These are phyloP conservation scores for Colostygia pectinataria DNA, from an alignment of 2,888 invertebrate genomes.

Conservation along the genomic window DNA sequence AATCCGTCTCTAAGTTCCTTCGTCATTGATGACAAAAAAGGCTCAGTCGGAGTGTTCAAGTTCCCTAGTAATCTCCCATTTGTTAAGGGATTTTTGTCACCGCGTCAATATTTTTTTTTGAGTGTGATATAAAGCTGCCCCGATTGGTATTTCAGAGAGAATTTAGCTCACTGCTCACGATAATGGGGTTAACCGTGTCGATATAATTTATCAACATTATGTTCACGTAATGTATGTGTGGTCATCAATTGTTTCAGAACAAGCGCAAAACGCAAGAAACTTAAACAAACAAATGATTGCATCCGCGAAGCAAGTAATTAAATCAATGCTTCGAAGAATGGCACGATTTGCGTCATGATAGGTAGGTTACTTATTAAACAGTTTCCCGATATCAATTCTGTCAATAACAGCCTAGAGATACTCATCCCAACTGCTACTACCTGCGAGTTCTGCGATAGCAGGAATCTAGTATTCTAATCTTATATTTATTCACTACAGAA, in stretches of 20 bases:
- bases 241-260: constrained; percentile 19
- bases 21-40: no score
- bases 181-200: constrained; percentile 19
- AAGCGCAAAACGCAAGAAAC: constrained; percentile 20
- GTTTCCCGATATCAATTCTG: constrained; percentile 8
- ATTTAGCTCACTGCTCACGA: not conserved
- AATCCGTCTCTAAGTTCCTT: no score
- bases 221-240: constrained; percentile 5
- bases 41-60: no score
- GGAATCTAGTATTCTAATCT: no score
- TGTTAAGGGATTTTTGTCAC: no score
- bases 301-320: constrained; percentile 28
- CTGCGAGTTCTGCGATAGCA: not conserved
- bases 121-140: constrained; percentile 5
- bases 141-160: constrained; percentile 2
- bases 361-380: constrained; percentile 4
- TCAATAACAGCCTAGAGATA: constrained; percentile 17
- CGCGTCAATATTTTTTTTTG: no score
- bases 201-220: constrained; percentile 10
- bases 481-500: constrained; percentile 4
- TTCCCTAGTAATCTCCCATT: no score
- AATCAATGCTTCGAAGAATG: constrained; percentile 23
- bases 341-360: constrained; percentile 15
- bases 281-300: constrained; percentile 28
- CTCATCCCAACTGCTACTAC: not conserved